Conservation (phyloP, 2,113 vertebrate species). For the Erythrocercus mccallii region DNA sequence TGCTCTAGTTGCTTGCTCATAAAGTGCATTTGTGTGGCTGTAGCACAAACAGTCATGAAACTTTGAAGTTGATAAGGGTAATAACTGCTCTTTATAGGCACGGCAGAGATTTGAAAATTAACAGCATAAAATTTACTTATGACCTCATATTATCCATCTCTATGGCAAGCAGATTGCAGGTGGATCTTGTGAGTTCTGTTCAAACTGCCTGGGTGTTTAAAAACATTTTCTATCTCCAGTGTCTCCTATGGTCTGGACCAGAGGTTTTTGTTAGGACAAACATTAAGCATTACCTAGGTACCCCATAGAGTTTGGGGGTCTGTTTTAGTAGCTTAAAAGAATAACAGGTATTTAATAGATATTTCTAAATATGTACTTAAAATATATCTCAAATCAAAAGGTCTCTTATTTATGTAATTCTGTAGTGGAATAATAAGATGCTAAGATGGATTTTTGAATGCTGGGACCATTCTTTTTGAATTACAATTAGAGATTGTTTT, state of each 20-base stretch:
- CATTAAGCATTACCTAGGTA: background rate
- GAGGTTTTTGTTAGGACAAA: background rate
- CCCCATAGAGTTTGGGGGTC: background rate
- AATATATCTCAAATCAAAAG: background rate
- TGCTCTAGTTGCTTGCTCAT: background rate
- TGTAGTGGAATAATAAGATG: background rate
- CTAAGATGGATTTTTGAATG: background rate
- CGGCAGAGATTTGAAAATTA: background rate
- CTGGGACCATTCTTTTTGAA: background rate
- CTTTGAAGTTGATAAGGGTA: background rate
- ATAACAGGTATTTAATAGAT: background rate
- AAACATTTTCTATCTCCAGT: background rate
- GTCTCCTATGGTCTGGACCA: background rate
- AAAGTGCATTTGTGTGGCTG: background rate
- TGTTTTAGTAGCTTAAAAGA: background rate
- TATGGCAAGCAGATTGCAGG: background rate
- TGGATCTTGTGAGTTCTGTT: background rate
- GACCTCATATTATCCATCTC: background rate
- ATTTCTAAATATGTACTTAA: background rate
- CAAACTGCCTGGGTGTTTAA: rapidly evolving
- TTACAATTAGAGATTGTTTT: background rate
- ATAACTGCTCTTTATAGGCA: background rate
- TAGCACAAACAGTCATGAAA: background rate
- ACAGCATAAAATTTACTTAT: background rate
- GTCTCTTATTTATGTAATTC: background rate